These are phyloP conservation scores for Himalopsyche tibetana DNA, from an alignment of 2,888 invertebrate species.

Conservation along the genomic window DNA sequence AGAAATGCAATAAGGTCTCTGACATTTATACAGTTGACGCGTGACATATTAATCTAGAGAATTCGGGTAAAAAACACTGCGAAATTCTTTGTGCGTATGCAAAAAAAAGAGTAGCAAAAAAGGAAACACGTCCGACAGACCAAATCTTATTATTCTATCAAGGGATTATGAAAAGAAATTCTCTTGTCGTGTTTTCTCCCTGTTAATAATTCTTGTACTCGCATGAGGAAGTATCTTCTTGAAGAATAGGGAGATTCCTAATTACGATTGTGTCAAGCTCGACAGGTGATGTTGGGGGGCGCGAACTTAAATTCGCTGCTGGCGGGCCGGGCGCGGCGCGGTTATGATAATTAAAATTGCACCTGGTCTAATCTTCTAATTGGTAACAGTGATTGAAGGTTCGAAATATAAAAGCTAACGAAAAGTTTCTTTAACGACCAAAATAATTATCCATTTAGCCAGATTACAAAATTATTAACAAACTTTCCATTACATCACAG, in stretches of 20 bases:
- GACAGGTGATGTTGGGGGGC: slow-evolving; percentile 56
- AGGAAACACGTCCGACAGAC: slow-evolving; percentile 9
- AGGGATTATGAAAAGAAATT: slow-evolving; percentile 43
- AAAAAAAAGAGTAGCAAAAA: slow-evolving; percentile 7
- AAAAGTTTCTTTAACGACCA: not conserved
- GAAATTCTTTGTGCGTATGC: slow-evolving; percentile 15
- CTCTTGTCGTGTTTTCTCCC: slow-evolving; percentile 36
- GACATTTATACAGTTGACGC: slow-evolving; percentile 16
- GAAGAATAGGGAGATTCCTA: slow-evolving; percentile 55
- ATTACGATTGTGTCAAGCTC: slow-evolving; percentile 61
- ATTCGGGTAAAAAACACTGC: slow-evolving; percentile 15
- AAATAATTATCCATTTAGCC: too few relatives aligned
- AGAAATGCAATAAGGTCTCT: slow-evolving; percentile 34
- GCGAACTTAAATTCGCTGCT: slow-evolving; percentile 24
- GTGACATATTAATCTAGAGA: slow-evolving; percentile 26
- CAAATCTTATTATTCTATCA: slow-evolving; percentile 52
- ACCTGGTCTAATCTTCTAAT: slow-evolving; percentile 21
- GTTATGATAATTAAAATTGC: slow-evolving; percentile 17
- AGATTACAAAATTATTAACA: too few relatives aligned
- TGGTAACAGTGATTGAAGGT: not conserved
- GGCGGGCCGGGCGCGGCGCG: not conserved
- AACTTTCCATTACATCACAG: too few relatives aligned
- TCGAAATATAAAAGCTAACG: not conserved
- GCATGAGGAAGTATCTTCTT: slow-evolving; percentile 44
- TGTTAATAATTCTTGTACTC: slow-evolving; percentile 48